phyloP scores from a whole-genome alignment of 2,113 vertebrate species.

The Poeciliopsis turrubarensis region DNA sequence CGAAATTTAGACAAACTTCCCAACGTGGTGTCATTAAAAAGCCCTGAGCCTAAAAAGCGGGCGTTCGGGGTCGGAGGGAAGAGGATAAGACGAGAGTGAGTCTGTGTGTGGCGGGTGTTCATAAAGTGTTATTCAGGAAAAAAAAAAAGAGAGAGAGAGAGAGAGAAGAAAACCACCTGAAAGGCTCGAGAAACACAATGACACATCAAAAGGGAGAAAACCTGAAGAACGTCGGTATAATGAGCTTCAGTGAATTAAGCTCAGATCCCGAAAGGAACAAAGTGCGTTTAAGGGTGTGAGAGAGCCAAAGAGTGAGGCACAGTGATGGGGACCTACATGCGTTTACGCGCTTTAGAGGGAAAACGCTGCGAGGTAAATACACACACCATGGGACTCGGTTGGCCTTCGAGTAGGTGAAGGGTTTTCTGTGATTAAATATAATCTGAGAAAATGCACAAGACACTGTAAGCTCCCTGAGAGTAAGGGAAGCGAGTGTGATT shows the following conservation, averaged over 20 bases:
- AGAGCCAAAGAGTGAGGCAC: not conserved
- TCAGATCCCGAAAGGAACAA: constrained; percentile 59
- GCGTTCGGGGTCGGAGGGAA: constrained; percentile 3
- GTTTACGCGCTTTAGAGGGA: not conserved
- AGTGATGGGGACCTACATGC: not conserved
- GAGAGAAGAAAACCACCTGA: constrained; percentile 64
- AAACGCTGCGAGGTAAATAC: not conserved
- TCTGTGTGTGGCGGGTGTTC: constrained; percentile 24
- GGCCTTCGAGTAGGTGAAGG: not conserved
- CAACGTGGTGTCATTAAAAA: constrained; percentile 54
- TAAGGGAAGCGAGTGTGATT: not conserved
- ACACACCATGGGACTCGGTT: not conserved
- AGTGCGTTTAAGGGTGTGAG: constrained; percentile 50
- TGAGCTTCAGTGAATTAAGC: constrained; percentile 72
- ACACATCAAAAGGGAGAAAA: constrained; percentile 73
- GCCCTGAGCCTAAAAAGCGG: constrained; percentile 43
- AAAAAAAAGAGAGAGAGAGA: too few relatives aligned
- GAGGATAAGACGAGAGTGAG: not conserved
- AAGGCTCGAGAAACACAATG: constrained; percentile 66
- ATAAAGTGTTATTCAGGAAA: constrained; percentile 49
- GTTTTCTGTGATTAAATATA: not conserved
- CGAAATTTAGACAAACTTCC: constrained; percentile 44
- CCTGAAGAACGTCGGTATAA: constrained; percentile 67
- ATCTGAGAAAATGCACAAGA: not conserved
- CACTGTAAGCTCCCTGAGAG: not conserved